These are phyloP conservation scores for Zosterops japonicus DNA, from an alignment of 2,113 vertebrate species.

Conservation along the genomic window DNA sequence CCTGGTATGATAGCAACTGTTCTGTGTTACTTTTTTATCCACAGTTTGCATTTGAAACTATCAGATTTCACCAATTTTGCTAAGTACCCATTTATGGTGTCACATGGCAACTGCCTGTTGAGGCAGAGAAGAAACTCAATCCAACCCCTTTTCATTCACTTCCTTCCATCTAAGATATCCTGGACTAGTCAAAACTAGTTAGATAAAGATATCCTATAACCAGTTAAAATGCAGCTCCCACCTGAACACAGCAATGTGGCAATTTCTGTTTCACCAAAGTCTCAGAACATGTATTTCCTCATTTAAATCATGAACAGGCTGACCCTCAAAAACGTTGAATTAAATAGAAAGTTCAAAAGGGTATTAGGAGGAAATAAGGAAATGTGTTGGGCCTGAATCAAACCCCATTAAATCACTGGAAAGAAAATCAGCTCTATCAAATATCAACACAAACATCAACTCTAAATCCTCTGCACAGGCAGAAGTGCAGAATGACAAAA, in stretches of 20 bases:
- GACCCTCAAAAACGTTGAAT: neutral
- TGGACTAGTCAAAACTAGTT: neutral
- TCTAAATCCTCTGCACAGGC: neutral
- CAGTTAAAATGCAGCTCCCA: slow-evolving; percentile 24
- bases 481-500: neutral
- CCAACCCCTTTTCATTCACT: slow-evolving; percentile 53
- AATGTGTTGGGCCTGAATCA: neutral
- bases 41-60: slow-evolving; percentile 72
- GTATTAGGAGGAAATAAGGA: neutral
- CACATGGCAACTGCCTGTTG: slow-evolving; percentile 48
- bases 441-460: neutral
- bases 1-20: slow-evolving; percentile 15
- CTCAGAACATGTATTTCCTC: neutral
- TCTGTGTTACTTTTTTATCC: slow-evolving; percentile 24
- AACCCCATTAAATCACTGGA: neutral
- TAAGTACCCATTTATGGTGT: slow-evolving; percentile 70
- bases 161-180: slow-evolving; percentile 26
- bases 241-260: neutral
- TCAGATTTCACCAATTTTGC: slow-evolving; percentile 64
- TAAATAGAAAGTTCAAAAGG: neutral
- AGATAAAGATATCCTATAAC: neutral
- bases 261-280: neutral
- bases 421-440: no score
- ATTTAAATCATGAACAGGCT: neutral
- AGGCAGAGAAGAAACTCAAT: slow-evolving; percentile 67